Evolutionary conservation across 2,888 invertebrate species (phyloP).

Genomic region (Drosophila mettleri): DNA sequence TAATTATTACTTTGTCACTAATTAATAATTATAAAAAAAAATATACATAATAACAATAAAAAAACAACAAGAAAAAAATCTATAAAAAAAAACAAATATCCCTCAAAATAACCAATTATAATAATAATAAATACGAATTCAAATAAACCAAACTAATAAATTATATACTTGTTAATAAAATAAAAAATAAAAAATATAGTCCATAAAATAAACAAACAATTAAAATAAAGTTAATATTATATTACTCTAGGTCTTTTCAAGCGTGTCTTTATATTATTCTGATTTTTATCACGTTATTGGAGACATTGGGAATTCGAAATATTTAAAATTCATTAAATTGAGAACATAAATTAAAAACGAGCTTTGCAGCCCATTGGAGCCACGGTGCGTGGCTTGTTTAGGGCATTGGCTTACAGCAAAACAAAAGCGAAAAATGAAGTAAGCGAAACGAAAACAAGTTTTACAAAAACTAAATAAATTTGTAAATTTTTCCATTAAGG

Average conservation of each 20-base stretch:
- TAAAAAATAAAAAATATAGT: no score
- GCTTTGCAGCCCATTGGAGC: not conserved
- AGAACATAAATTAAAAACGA: constrained; percentile 1
- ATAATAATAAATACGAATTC: no score
- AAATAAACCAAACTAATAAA: no score
- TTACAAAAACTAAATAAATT: constrained; percentile 4
- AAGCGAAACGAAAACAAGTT: constrained; percentile 40
- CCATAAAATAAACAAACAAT: no score
- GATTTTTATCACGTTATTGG: not conserved
- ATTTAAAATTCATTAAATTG: not conserved
- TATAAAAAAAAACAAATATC: no score
- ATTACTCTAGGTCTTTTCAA: not conserved
- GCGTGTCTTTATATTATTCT: not conserved
- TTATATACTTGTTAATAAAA: no score
- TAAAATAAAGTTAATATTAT: no score
- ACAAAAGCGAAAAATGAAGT: not conserved
- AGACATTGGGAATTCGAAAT: not conserved
- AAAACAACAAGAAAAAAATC: no score
- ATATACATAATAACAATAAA: no score
- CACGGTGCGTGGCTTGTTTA: constrained; percentile 34
- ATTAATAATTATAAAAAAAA: no score
- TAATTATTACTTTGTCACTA: no score
- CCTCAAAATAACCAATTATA: no score
- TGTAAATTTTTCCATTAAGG: constrained; percentile 38
- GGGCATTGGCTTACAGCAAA: constrained; percentile 46